Base-by-base conservation (phyloP, 2,113 vertebrate genomes). In the Aptenodytes patagonicus region DNA sequence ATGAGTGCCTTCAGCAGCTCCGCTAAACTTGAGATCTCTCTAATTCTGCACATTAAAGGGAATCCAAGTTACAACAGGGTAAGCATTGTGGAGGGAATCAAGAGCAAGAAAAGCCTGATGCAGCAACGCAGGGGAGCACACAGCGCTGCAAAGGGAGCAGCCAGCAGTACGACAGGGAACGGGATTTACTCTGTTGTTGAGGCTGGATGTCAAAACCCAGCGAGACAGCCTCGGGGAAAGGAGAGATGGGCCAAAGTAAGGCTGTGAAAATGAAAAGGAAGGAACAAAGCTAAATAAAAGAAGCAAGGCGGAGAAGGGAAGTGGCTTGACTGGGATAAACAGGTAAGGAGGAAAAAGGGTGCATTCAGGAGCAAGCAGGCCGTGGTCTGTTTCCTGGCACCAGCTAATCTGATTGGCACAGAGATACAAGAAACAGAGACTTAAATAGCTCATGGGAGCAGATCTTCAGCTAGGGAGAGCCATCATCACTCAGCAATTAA, bases 401-500 rank as follows among this genome's bases (percentile, higher is more conserved):
- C 83, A 80, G 93, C 78, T 97, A 96, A 96, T 97, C 95, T 96
- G 95, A 97, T 94, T 95, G 95, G 96, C 94, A 95, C 16, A 1
- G 62, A 92, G 42, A 95, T 72, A 93, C 81, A 91, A 95, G 86
- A 95, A 95, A 93, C 80, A 87, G 96, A 93, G 78, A 81, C 96
- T 94, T 97, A 95, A 95, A 96, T 75, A 89, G 87, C 93, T 95
- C 94, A 82, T 64, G 71, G 81, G 83, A 96, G 91, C 87, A 94
- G 95, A 91, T 88, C 93, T 91, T 96, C 93, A 95, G 95, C 95
- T 84, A 58, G 73, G 61, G 58, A 95, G 55, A 92, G 87, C 58
- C 75, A 93, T 95, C 93, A 93, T 79, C 94, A 76, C 81, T 90
- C 94, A 61, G 87, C 91, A 97, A 89, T 93, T 94, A 95, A 87